Percentiles rank a stretch among this genome's conserved stretches.
phyloP scores from a whole-genome alignment of 30 jellyfish, hydroid and myxozoan species.

The Pseudorhiza aurosa region DNA sequence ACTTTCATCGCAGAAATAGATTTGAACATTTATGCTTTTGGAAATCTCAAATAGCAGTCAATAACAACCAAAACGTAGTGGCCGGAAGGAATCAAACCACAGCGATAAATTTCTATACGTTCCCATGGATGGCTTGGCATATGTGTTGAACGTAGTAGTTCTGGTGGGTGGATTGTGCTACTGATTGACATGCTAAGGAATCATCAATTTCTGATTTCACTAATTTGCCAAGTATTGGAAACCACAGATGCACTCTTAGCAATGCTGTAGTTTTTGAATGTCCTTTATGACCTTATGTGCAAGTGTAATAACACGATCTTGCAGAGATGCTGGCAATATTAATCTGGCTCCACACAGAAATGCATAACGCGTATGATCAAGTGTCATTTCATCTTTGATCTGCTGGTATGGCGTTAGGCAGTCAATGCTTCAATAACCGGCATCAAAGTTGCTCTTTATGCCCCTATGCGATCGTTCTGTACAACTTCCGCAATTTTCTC shows the following conservation, averaged over 20 bases:
- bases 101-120: slow-evolving; percentile 15
- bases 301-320: slow-evolving; percentile 21
- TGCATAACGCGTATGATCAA: slow-evolving; percentile 15
- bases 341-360: slow-evolving; percentile 41
- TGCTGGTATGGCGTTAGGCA: slow-evolving; percentile 9
- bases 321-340: slow-evolving; percentile 46
- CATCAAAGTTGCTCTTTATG: slow-evolving; percentile 9
- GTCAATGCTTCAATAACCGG: slow-evolving; percentile 32
- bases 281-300: slow-evolving; percentile 61
- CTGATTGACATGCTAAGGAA: slow-evolving; percentile 19
- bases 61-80: slow-evolving; percentile 25
- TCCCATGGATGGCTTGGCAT: slow-evolving; percentile 33
- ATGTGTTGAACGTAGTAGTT: slow-evolving; percentile 28
- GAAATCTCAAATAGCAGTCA: slow-evolving; percentile 31
- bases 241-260: slow-evolving; percentile 48
- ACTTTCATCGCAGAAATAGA: slow-evolving; percentile 22
- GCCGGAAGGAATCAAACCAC: slow-evolving; percentile 9
- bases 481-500: background rate
- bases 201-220: slow-evolving; percentile 38
- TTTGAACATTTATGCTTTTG: slow-evolving; percentile 16
- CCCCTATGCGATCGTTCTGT: background rate
- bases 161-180: slow-evolving; percentile 29
- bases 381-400: slow-evolving; percentile 24
- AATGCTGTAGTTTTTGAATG: slow-evolving; percentile 28
- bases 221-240: slow-evolving; percentile 13